Evolutionary conservation across 2,797 vertebrate species (phyloP), one percentile per base, ranked within the genome.

Genomic region (Helicolenus hilgendorfi): DNA sequence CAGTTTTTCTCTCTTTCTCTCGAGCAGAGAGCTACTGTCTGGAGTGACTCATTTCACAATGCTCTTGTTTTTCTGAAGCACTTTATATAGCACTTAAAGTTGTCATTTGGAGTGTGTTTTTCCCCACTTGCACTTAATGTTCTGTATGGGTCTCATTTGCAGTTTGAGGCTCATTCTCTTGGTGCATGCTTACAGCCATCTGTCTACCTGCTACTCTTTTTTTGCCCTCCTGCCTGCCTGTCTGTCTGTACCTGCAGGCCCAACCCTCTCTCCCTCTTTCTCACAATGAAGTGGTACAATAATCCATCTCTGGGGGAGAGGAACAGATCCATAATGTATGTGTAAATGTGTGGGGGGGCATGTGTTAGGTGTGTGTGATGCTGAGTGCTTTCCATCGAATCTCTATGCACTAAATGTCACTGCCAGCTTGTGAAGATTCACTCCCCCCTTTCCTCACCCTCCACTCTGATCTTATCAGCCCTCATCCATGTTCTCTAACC

Each of bases 81-180:
- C 83, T 92, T 92, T 81, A 81, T 60, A 67, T 60, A 64, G 76
- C 85, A 93, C 88, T 94, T 94, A 89, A 89, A 90, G 86, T 91
- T 94, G 83, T 90, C 91, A 89, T 91, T 85, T 86, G 14, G 72
- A 84, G 77, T 75, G 79, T 72, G 14, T 45, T 85, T 85, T 67
- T 62, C 26, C 38, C 33, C 68, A 80, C 31, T 15, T 73, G 63
- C 83, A 82, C 78, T 88, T 91, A 78, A 90, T 85, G 85, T 83
- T 88, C 74, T 88, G 69, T 72, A 67, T 87, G 49, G 69, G 84
- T 82, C 84, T 94, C 80, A 83, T 91, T 88, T 91, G 85, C 69
- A 90, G 78, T 92, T 85, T 87, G 74, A 86, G 78, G 69, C 84
- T 71, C 18, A 13, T 64, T 77, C 56, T 90, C 77, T 27, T 35